Conservation (phyloP, 2,888 invertebrate genomes). For the Meta bourneti region DNA sequence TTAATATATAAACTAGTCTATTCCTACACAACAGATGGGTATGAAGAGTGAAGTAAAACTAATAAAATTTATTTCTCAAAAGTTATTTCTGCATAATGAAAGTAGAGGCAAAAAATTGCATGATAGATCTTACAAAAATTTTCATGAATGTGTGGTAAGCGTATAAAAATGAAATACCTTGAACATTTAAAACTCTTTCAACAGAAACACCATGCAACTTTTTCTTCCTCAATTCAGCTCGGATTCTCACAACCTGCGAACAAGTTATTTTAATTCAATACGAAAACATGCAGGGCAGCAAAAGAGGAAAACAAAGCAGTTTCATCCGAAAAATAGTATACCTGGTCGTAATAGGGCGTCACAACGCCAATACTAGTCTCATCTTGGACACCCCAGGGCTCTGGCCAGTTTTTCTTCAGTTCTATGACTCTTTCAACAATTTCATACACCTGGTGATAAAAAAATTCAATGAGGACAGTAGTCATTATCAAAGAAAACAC, state of each 20-base stretch:
- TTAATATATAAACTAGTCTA: too few species aligned
- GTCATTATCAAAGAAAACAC: neutral
- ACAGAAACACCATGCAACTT: constrained; percentile 89
- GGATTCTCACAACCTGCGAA: constrained; percentile 83
- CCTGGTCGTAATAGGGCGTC: constrained; percentile 91
- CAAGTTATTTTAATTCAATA: neutral
- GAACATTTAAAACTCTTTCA: constrained; percentile 90
- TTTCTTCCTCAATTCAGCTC: constrained; percentile 88
- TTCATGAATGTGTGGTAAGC: too few species aligned
- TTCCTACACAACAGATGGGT: too few species aligned
- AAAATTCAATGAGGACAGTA: constrained; percentile 1
- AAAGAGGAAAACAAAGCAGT: neutral
- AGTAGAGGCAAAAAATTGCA: too few species aligned
- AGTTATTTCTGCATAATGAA: too few species aligned
- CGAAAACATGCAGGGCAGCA: too few species aligned
- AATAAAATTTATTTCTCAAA: too few species aligned
- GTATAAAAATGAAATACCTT: constrained; percentile 83
- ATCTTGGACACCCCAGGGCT: constrained; percentile 86
- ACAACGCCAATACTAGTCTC: constrained; percentile 91
- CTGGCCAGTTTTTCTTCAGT: constrained; percentile 88
- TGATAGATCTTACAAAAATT: too few species aligned
- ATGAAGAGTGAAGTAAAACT: too few species aligned
- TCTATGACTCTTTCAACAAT: constrained; percentile 88
- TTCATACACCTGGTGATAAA: constrained; percentile 84
- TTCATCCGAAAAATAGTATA: constrained; percentile 66